These are phyloP conservation scores for Eutolmus rufibarbis DNA, from an alignment of 2,888 invertebrate species.

Conservation along the genomic window DNA sequence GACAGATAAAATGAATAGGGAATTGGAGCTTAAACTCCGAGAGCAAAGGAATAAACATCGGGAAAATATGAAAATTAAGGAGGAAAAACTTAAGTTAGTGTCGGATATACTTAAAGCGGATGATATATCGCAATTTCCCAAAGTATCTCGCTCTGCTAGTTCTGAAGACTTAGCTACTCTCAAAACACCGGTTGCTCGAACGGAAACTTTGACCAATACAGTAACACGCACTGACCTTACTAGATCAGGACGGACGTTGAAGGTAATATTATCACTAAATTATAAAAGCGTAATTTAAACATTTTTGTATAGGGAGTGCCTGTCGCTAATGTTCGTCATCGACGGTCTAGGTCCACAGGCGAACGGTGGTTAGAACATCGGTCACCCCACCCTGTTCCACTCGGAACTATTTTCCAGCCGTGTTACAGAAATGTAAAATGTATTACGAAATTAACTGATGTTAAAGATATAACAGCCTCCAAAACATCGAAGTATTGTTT, in stretches of 20 bases:
- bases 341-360: conserved; percentile 83
- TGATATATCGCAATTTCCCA: conserved; percentile 52
- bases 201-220: not conserved
- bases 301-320: conserved; percentile 67
- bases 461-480: conserved; percentile 75
- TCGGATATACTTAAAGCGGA: conserved; percentile 68
- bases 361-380: conserved; percentile 88
- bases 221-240: not conserved
- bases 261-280: conserved; percentile 48
- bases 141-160: conserved; percentile 55
- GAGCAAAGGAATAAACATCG: conserved; percentile 68
- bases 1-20: conserved; percentile 77
- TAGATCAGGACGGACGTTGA: conserved; percentile 36
- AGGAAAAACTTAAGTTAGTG: conserved; percentile 69
- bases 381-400: conserved; percentile 78
- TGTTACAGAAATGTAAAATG: conserved; percentile 82
- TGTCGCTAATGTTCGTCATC: conserved; percentile 75
- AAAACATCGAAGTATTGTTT: conserved; percentile 88
- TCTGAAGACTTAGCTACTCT: conserved; percentile 54
- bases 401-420: conserved; percentile 91
- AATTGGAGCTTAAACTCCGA: conserved; percentile 70
- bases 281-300: conserved; percentile 45
- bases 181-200: not conserved
- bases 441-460: conserved; percentile 80
- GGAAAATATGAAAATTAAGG: conserved; percentile 68